Percentiles rank a stretch among this genome's conserved stretches.
Conservation (phyloP, 2,797 vertebrate species). For the Leptodactylus fallax region DNA sequence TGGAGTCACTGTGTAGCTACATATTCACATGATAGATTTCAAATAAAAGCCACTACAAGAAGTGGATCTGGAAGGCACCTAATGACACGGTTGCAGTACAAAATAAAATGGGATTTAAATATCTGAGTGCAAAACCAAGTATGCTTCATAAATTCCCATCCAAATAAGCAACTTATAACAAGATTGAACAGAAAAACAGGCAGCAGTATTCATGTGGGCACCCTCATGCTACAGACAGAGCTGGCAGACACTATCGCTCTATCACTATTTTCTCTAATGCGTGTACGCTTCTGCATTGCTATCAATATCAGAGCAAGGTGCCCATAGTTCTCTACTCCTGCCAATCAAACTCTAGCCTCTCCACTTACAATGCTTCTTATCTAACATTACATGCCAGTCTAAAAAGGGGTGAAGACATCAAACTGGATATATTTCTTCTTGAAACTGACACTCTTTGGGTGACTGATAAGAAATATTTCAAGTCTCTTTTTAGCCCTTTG, state of each 20-base stretch:
- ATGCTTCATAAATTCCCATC: neutral
- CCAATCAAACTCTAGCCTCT: conserved; percentile 42
- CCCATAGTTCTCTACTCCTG: conserved; percentile 32
- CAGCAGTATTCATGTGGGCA: neutral
- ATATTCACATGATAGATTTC: neutral
- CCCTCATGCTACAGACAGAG: neutral
- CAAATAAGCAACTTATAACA: neutral
- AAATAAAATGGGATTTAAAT: neutral
- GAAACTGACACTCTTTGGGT: conserved; percentile 33
- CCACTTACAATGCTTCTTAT: conserved; percentile 52
- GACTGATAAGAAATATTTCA: conserved; percentile 55
- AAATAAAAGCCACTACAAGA: neutral
- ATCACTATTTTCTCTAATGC: conserved; percentile 14
- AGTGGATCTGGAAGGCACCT: neutral
- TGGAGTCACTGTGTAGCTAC: neutral
- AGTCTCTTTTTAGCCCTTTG: conserved; percentile 35
- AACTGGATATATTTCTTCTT: conserved; percentile 40
- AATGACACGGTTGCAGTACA: neutral
- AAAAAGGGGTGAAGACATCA: conserved; percentile 49
- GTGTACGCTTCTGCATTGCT: conserved; percentile 23
- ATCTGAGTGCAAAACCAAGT: neutral
- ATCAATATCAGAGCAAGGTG: conserved; percentile 41
- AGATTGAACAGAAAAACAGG: neutral
- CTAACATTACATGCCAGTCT: conserved; percentile 50
- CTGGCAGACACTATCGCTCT: neutral